A percentile compares a stretch with the other conserved stretches of the same genome.
Conservation (phyloP, 1,140 invertebrate species). For the Meloidogyne chitwoodi region DNA sequence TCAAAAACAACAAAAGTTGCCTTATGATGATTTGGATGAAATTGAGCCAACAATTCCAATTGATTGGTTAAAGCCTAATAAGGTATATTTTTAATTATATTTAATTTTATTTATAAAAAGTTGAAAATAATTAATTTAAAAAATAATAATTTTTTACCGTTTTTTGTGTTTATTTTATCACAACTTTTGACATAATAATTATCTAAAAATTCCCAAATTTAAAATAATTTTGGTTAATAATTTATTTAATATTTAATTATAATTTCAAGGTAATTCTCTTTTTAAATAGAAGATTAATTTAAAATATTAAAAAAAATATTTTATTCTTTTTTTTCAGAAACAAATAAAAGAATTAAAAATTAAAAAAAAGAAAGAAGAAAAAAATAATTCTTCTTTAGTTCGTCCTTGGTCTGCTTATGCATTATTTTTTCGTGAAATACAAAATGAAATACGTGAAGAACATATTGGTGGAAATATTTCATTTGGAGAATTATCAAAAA, state of each 20-base stretch:
- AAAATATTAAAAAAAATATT: too few relatives aligned
- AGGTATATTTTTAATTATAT: background rate
- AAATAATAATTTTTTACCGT: too few relatives aligned
- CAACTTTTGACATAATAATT: too few relatives aligned
- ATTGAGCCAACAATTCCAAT: background rate
- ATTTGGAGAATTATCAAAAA: conserved; percentile 9
- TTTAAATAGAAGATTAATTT: too few relatives aligned
- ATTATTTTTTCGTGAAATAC: conserved; percentile 13
- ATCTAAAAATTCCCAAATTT: too few relatives aligned
- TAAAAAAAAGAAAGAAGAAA: background rate
- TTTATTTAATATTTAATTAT: too few relatives aligned
- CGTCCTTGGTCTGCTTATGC: conserved; percentile 9
- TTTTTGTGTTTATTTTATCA: too few relatives aligned
- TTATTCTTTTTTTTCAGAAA: too few relatives aligned
- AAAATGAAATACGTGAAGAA: background rate
- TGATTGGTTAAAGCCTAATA: background rate
- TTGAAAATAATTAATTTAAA: background rate
- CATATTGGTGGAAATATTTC: background rate
- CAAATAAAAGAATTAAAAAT: background rate
- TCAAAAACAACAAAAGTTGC: background rate
- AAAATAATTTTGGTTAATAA: too few relatives aligned
- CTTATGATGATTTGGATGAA: background rate
- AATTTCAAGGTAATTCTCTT: too few relatives aligned
- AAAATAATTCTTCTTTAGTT: background rate
- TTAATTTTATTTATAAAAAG: too few relatives aligned